A percentile compares a stretch with the other conserved stretches of the same genome.
Evolutionary conservation across 2,797 vertebrate species (phyloP).

Genomic region (Paguma larvata): DNA sequence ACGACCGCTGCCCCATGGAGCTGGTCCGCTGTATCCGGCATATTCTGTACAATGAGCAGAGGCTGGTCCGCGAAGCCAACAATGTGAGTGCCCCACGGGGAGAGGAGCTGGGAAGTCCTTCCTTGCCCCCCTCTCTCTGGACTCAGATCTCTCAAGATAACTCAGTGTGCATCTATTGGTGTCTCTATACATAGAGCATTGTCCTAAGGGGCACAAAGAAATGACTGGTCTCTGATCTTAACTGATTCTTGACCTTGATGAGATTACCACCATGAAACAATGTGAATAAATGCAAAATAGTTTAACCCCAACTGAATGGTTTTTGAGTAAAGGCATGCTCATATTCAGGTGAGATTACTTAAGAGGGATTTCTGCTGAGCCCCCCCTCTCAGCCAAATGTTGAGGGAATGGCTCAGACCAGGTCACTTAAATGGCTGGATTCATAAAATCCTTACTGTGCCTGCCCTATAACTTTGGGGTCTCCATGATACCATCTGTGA

Average conservation of each 20-base stretch:
- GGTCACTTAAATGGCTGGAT: not conserved
- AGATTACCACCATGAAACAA: not conserved
- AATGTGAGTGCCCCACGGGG: conserved; percentile 91
- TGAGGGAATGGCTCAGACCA: not conserved
- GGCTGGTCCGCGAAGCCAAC: conserved; percentile 95
- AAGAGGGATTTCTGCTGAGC: not conserved
- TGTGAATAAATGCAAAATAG: not conserved
- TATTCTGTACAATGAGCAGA: conserved; percentile 96
- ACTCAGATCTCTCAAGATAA: not conserved
- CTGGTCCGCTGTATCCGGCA: conserved; percentile 97
- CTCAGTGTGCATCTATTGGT: not conserved
- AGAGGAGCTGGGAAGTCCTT: not conserved
- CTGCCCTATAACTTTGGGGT: not conserved
- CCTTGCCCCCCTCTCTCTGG: not conserved
- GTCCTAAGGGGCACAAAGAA: not conserved
- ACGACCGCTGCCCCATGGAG: conserved; percentile 96
- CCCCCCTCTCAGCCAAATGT: too few species aligned
- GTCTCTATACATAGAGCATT: not conserved
- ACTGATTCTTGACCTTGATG: not conserved
- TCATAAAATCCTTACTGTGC: not conserved
- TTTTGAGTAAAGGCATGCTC: not conserved
- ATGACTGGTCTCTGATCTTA: not conserved
- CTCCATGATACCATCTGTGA: not conserved
- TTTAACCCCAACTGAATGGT: not conserved
- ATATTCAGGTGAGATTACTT: not conserved